Evolutionary conservation across 2,797 vertebrate genomes (phyloP).

Genomic region (Pristis pectinata): DNA sequence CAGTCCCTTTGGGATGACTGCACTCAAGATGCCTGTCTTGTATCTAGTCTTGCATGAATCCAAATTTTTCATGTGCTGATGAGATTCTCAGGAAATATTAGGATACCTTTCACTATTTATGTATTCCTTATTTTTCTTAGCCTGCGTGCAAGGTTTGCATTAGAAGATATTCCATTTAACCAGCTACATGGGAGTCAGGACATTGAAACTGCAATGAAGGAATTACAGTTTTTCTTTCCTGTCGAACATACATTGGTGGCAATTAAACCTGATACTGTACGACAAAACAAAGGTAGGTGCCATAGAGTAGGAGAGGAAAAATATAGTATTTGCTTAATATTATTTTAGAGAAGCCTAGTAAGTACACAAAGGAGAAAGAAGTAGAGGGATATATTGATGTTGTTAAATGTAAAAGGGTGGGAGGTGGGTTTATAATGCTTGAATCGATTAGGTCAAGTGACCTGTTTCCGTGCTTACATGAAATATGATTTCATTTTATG

Average conservation of each 20-base stretch:
- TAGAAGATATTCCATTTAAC: conserved; percentile 55
- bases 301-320: neutral
- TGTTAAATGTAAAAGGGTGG: neutral
- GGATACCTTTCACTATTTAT: neutral
- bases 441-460: neutral
- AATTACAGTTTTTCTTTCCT: conserved; percentile 81
- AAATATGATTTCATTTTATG: neutral
- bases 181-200: conserved; percentile 79
- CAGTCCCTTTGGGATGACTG: no score
- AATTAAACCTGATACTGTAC: conserved; percentile 74
- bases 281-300: conserved; percentile 65
- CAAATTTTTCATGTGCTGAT: neutral
- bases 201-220: conserved; percentile 58
- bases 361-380: neutral
- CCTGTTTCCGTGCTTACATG: neutral
- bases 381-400: neutral
- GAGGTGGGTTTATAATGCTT: neutral
- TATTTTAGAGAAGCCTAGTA: no score
- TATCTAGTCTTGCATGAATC: no score
- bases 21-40: no score
- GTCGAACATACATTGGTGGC: conserved; percentile 71
- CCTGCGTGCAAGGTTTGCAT: conserved; percentile 63
- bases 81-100: neutral
- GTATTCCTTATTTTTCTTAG: conserved; percentile 49
- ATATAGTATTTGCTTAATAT: neutral